Conservation (phyloP, 2,888 invertebrate genomes). For the Malthinus seriepunctatus region DNA sequence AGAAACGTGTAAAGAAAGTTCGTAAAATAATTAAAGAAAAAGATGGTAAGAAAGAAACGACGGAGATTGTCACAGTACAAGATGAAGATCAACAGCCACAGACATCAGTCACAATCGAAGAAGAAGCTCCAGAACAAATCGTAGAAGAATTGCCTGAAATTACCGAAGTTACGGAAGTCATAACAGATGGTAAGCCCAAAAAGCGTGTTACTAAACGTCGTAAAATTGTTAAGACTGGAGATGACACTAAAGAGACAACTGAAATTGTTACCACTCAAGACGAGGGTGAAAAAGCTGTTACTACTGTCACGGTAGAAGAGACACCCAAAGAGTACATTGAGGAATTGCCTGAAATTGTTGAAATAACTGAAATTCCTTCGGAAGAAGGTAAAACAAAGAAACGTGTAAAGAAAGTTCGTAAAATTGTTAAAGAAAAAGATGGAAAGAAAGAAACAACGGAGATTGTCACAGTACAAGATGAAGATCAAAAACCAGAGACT, state of each 20-base stretch:
- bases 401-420: constrained; percentile 39
- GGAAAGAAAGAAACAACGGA: constrained; percentile 17
- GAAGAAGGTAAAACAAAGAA: constrained; percentile 42
- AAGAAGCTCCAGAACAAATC: constrained; percentile 7
- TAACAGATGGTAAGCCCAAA: constrained; percentile 22
- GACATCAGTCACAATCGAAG: constrained; percentile 35
- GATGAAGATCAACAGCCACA: constrained; percentile 54
- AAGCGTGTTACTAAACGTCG: constrained; percentile 18
- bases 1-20: constrained; percentile 44
- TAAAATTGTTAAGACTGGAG: constrained; percentile 26
- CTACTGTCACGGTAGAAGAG: constrained; percentile 28
- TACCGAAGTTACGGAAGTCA: constrained; percentile 29
- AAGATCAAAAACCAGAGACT: constrained; percentile 41
- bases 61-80: constrained; percentile 55
- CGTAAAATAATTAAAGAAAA: constrained; percentile 52
- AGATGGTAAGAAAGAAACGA: constrained; percentile 51
- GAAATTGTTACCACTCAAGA: constrained; percentile 39
- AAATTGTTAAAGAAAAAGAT: constrained; percentile 28
- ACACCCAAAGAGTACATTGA: constrained; percentile 24
- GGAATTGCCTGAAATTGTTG: constrained; percentile 38
- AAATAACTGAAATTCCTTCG: constrained; percentile 41
- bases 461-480: constrained; percentile 40
- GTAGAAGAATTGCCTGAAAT: constrained; percentile 27
- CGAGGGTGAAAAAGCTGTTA: constrained; percentile 42
- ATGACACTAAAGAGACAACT: constrained; percentile 6